Evolutionary conservation across 2,113 vertebrate genomes (phyloP), one percentile per base, ranked within the genome.

Genomic region (Crotalus helleri): DNA sequence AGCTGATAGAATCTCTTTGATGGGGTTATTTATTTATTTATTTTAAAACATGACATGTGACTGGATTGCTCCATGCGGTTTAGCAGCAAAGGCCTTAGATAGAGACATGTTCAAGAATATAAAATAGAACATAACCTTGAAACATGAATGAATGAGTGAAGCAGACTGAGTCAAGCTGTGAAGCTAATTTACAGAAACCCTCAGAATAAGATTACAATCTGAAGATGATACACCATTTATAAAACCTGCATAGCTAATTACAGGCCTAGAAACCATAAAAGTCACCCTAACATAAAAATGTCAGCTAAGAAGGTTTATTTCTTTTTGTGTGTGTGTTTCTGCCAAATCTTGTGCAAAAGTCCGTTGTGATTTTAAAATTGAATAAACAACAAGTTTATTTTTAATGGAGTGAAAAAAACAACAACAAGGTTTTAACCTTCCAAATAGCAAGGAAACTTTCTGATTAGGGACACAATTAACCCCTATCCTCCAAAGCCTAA

Each of bases 1-100:
- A 33, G 58, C 59, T 89, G 95, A 95, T 95, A 93, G 93, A 92
- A 46, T 3, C 58, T 9, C 4, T 12, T 33, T 61, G 85, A 33
- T 57, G 29, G 59, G 89, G 9, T 90, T 64, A 59, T 57, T 91
- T 81, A 92, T 39, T 92, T 81, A 61, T 59, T 11, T 69, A n/a
- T 69, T 5, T 11, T 69, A 26, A 81, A 81, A 81, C 74, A 44
- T 55, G 85, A 29, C 93, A 53, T 92, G 87, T 55, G 0, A 39
- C 69, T 91, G 33, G n/a, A 85, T 85, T 88, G 33, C 88, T 92
- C 89, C 69, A 7, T 64, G 24, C 0, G 55, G 54, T 94, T 92
- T 93, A 92, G 26, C 86, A 92, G 8, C 5, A 92, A 93, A 0
- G 26, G 0, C 53, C 91, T 96, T 26, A 85, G 87, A 29, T 94